Evolutionary conservation across 1,140 invertebrate species (phyloP).

Genomic region (Stenopsyche tienmushanensis): DNA sequence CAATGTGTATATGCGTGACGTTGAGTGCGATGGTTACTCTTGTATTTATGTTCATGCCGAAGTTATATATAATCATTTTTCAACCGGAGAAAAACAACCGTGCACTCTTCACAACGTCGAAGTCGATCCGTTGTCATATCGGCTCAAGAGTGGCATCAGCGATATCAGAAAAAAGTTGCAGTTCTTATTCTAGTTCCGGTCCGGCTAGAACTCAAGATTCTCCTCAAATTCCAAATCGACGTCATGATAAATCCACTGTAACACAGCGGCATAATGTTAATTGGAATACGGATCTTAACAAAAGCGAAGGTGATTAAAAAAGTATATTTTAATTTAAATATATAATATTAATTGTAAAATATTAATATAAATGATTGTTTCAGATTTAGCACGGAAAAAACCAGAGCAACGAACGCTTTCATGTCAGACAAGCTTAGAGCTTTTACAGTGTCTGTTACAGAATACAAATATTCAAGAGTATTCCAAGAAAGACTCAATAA

Average conservation of each 20-base stretch:
- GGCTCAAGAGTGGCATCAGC: conserved; percentile 57
- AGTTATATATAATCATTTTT: conserved; percentile 76
- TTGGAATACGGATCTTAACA: conserved; percentile 15
- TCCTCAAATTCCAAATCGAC: conserved; percentile 19
- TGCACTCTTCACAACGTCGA: conserved; percentile 75
- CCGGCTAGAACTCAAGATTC: not conserved
- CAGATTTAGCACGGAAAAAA: conserved; percentile 17
- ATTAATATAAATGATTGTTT: conserved; percentile 1
- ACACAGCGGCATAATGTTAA: conserved; percentile 25
- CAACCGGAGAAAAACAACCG: conserved; percentile 78
- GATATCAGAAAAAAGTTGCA: conserved; percentile 46
- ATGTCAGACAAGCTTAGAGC: conserved; percentile 51
- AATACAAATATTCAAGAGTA: conserved; percentile 20
- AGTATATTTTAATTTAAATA: not conserved
- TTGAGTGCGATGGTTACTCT: conserved; percentile 76
- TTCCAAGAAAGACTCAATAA: conserved; percentile 8
- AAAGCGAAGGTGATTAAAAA: conserved; percentile 18
- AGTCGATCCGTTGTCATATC: conserved; percentile 78
- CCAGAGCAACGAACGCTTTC: conserved; percentile 48
- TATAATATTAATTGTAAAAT: conserved; percentile 7
- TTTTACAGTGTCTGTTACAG: conserved; percentile 46
- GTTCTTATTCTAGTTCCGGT: conserved; percentile 9
- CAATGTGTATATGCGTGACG: conserved; percentile 70
- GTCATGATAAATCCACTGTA: conserved; percentile 20
- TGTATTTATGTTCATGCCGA: conserved; percentile 75